Base-by-base conservation (phyloP, 2,888 invertebrate genomes). In the Melipona beecheii region DNA sequence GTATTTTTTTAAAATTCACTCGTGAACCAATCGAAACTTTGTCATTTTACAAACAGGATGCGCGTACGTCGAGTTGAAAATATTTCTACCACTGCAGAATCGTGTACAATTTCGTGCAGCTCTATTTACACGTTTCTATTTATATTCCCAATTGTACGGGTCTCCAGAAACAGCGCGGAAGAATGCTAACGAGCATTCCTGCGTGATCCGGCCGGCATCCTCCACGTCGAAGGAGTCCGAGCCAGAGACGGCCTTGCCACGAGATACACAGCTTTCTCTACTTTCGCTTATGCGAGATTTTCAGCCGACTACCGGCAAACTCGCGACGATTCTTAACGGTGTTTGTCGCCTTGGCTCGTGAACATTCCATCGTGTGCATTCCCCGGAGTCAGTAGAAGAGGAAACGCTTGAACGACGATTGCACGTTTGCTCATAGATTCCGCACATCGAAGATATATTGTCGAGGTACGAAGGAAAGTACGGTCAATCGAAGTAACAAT, bases 271-370 rank as follows among this genome's bases (percentile, higher is more conserved):
- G 92, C 94, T 94, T 94, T 94, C 94, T 94, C 94, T 92, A 93
- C 94, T 94, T 94, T 94, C 94, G 94, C 94, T 94, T 92, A 88
- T 88, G 88, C 90, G 91, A 92, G 92, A 93, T 94, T 93, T 93
- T 91, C 90, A 92, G 89, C 80, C 56, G 62, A 21, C 68, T 77
- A 75, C 76, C 81, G 81, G 79, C 81, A 69, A 49, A 56, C 69
- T 58, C 62, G 62, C 75, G 71, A 2, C 62, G 17, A 64, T 69
- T 69, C 73, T 70, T 69, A 36, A 52, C 54, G 56, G 49, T 60
- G 49, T 83, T 79, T 79, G 76, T 79, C 79, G 50, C 52, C 62
- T 60, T 27, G 65, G 27, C 69, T 74, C 75, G 56, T 31, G 27
- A 31, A 75, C 78, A 79, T 79, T 79, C 78, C 68, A 21, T 27